Percentiles rank a stretch among this genome's conserved stretches.
Conservation (phyloP, 1,140 invertebrate species). For the Drosophila bifasciata region DNA sequence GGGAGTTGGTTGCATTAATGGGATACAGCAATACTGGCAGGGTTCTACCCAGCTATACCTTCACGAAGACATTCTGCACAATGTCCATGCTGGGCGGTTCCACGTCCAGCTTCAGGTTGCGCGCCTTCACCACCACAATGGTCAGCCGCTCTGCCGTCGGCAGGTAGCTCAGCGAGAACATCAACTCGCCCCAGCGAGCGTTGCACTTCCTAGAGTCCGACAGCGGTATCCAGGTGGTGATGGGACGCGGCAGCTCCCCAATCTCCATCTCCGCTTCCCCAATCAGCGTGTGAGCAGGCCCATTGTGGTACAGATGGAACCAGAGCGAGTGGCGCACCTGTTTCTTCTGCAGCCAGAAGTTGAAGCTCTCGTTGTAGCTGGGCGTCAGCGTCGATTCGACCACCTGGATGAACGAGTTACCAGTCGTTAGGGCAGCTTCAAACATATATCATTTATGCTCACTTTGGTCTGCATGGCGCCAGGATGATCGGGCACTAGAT, state of each 20-base stretch:
- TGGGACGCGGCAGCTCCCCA: constrained; percentile 83
- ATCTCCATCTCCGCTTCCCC: constrained; percentile 85
- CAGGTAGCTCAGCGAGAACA: constrained; percentile 93
- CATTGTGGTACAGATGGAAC: constrained; percentile 84
- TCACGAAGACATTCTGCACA: constrained; percentile 75
- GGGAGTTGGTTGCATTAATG: neutral
- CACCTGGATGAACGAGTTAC: constrained; percentile 41
- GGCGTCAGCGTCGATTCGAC: constrained; percentile 86
- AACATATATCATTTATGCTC: constrained; percentile 7
- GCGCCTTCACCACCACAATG: constrained; percentile 91
- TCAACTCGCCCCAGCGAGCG: constrained; percentile 89
- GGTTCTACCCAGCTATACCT: too few relatives aligned
- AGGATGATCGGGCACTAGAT: constrained; percentile 89
- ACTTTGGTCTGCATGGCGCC: constrained; percentile 90
- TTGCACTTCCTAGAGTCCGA: constrained; percentile 85
- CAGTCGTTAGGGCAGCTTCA: too few relatives aligned
- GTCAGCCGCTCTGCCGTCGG: constrained; percentile 92
- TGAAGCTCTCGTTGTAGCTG: constrained; percentile 90
- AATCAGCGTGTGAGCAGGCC: constrained; percentile 78
- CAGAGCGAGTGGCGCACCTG: constrained; percentile 78
- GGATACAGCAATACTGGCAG: too few relatives aligned
- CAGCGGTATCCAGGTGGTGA: constrained; percentile 86
- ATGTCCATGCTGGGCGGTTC: constrained; percentile 66
- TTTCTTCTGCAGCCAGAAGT: constrained; percentile 87
- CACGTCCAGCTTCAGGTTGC: constrained; percentile 87